Conservation (phyloP, 2,797 vertebrate genomes). For the Sus cebifrons region DNA sequence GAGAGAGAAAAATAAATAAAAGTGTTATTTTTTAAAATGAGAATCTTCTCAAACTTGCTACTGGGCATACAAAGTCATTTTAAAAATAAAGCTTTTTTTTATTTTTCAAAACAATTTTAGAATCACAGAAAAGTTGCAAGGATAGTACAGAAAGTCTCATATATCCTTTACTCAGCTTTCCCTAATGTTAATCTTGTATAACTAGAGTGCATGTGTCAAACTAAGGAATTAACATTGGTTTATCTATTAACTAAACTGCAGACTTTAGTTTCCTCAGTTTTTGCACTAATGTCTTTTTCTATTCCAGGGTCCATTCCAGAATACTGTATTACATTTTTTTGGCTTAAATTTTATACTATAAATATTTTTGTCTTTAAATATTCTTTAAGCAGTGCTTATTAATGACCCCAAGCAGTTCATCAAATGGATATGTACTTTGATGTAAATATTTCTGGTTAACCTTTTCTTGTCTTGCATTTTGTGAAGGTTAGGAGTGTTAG, state of each 20-base stretch:
- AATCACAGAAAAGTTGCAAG: conserved; percentile 43
- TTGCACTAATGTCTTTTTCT: not conserved
- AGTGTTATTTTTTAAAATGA: conserved; percentile 24
- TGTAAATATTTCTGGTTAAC: conserved; percentile 27
- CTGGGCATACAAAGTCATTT: conserved; percentile 48
- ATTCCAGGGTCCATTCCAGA: conserved; percentile 1
- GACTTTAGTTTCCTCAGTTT: conserved; percentile 18
- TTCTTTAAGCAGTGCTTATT: conserved; percentile 57
- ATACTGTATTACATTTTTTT: conserved; percentile 30
- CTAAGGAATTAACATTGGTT: conserved; percentile 26
- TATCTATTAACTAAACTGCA: conserved; percentile 11
- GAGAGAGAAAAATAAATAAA: not conserved
- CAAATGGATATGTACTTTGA: conserved; percentile 13
- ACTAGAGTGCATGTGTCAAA: not conserved
- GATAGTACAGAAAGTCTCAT: not conserved
- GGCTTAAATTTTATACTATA: not conserved
- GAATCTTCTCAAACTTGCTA: conserved; percentile 25
- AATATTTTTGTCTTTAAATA: conserved; percentile 21
- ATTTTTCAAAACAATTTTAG: conserved; percentile 35
- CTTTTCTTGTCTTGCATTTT: not conserved
- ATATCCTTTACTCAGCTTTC: not conserved
- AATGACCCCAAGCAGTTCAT: not conserved
- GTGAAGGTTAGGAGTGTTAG: not conserved
- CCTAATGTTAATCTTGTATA: conserved; percentile 19
- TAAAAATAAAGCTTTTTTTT: conserved; percentile 11